These are phyloP conservation scores for Amazonetta brasiliensis DNA, from an alignment of 2,797 vertebrate species.

Conservation along the genomic window DNA sequence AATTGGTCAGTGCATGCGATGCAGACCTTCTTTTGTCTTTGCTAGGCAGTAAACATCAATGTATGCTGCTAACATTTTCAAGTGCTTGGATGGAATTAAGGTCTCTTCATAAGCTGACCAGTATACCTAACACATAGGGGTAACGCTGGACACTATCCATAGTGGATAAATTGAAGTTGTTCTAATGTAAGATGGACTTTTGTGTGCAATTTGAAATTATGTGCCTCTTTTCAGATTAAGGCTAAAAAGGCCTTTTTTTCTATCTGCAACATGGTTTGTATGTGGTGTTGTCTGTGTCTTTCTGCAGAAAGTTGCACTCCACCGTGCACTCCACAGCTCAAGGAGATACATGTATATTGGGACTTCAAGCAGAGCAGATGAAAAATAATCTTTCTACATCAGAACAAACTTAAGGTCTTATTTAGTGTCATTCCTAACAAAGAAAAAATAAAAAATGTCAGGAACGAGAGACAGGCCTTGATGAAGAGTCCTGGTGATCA, in stretches of 20 bases:
- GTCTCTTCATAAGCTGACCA: slow-evolving; percentile 1
- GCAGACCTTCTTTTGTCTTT: background rate
- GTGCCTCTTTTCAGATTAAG: background rate
- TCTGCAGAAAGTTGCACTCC: background rate
- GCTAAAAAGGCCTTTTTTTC: background rate
- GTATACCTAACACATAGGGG: background rate
- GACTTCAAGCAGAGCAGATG: background rate
- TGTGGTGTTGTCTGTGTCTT: background rate
- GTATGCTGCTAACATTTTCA: background rate
- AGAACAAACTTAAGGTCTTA: background rate
- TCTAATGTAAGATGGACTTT: background rate
- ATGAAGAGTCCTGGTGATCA: background rate
- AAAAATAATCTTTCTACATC: background rate
- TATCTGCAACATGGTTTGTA: background rate
- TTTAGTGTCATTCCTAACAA: background rate
- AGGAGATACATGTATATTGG: background rate
- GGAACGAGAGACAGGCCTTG: background rate
- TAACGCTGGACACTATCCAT: background rate
- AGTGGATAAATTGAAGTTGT: background rate
- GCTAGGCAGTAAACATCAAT: background rate
- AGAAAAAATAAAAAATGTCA: background rate
- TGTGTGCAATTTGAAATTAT: background rate
- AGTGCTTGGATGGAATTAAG: background rate
- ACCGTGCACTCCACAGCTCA: background rate
- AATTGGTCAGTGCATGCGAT: rapidly evolving